A percentile compares a stretch with the other conserved stretches of the same genome.
These are phyloP conservation scores for Onchidella celtica DNA, from an alignment of 2,888 invertebrate species.

Conservation along the genomic window DNA sequence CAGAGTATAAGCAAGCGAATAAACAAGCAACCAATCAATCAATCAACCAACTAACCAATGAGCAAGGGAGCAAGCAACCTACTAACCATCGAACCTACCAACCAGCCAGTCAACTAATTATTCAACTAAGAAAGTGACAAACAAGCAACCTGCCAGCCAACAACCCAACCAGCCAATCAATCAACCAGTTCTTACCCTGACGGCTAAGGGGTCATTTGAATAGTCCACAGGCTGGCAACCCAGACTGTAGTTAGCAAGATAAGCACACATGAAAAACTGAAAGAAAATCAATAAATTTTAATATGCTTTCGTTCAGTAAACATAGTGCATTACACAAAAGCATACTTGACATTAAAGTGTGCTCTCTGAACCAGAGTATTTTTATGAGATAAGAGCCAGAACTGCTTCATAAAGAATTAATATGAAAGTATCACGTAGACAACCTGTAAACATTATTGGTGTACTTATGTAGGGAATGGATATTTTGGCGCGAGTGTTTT, in stretches of 20 bases:
- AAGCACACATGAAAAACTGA: conserved; percentile 37
- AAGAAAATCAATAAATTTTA: not conserved
- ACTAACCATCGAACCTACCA: not conserved
- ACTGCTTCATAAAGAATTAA: no score
- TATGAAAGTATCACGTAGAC: no score
- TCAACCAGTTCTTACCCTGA: conserved; percentile 32
- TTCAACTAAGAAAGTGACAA: not conserved
- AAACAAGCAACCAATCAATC: not conserved
- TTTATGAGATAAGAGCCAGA: no score
- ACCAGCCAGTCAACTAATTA: not conserved
- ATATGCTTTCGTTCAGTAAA: no score
- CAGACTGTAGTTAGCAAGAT: conserved; percentile 28
- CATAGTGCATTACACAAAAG: not conserved
- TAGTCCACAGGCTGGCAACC: conserved; percentile 47
- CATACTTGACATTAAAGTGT: no score
- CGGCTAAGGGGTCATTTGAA: conserved; percentile 17
- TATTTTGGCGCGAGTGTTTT: no score
- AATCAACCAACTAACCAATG: not conserved
- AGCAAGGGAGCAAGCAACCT: not conserved
- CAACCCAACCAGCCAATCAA: not conserved
- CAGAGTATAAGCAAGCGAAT: no score
- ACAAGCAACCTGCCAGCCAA: not conserved
- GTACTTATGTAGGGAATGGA: no score
- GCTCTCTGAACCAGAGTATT: no score
- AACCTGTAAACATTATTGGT: no score